These are phyloP conservation scores for Caenorhabditis tropicalis DNA, from an alignment of 1,140 invertebrate species.

Conservation along the genomic window DNA sequence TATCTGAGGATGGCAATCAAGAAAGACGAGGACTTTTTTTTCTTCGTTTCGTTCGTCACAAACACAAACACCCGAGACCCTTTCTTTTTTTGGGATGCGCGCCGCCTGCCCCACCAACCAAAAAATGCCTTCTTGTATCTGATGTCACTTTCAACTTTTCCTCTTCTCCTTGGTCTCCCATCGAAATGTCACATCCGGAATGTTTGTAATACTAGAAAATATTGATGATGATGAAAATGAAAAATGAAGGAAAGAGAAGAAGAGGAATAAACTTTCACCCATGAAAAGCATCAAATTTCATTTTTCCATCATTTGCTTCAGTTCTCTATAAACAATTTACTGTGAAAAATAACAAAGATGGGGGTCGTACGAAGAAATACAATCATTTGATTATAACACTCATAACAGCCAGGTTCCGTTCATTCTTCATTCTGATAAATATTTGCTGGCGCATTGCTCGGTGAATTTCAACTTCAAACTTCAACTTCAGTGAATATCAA, in stretches of 20 bases:
- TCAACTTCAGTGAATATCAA: no score
- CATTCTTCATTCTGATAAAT: no score
- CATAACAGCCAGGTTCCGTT: no score
- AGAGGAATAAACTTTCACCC: neutral
- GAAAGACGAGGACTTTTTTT: conserved; percentile 27
- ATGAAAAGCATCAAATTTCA: conserved; percentile 38
- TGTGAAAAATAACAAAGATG: neutral
- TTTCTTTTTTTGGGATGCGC: neutral
- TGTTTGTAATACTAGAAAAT: conserved; percentile 17
- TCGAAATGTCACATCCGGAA: conserved; percentile 22
- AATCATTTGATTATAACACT: no score
- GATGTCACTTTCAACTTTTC: conserved; percentile 6
- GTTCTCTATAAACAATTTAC: conserved; percentile 12
- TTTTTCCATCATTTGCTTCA: conserved; percentile 19
- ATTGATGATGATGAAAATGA: conserved; percentile 29
- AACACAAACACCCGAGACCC: conserved; percentile 18
- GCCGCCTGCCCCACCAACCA: neutral
- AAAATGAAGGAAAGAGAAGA: neutral
- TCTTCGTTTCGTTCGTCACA: conserved; percentile 1
- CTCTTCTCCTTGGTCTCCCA: neutral
- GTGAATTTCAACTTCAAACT: no score
- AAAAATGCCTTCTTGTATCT: conserved; percentile 13
- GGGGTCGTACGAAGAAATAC: no score
- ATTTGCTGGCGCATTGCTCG: no score
- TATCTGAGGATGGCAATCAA: conserved; percentile 37